Evolutionary conservation across 2,797 vertebrate species (phyloP).

Genomic region (Gobionotothen gibberifrons): DNA sequence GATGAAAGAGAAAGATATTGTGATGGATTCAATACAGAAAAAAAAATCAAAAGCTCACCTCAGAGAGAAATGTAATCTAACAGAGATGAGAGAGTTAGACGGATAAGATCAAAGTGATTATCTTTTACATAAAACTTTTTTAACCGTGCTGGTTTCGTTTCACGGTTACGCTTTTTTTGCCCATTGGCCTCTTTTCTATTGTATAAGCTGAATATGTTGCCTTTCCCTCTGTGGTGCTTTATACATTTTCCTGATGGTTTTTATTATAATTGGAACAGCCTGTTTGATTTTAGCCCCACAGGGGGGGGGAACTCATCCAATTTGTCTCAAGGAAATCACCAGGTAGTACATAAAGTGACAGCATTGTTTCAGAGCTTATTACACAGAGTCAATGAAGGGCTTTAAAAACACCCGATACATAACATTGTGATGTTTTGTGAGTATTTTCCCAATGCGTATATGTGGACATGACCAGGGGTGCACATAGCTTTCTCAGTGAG

Average conservation of each 20-base stretch:
- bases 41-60: conserved; percentile 40
- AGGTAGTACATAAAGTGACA: conserved; percentile 44
- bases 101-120: conserved; percentile 47
- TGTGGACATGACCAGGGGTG: neutral
- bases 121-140: conserved; percentile 48
- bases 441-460: neutral
- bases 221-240: conserved; percentile 36
- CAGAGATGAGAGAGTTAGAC: conserved; percentile 49
- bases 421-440: neutral
- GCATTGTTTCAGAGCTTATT: conserved; percentile 38
- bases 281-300: conserved; percentile 55
- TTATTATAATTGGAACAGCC: conserved; percentile 58
- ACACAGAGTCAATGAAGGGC: conserved; percentile 23
- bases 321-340: conserved; percentile 50
- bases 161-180: conserved; percentile 22
- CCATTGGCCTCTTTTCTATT: conserved; percentile 12
- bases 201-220: conserved; percentile 30
- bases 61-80: conserved; percentile 46
- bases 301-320: conserved; percentile 45
- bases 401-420: conserved; percentile 22
- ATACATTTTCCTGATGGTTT: conserved; percentile 51
- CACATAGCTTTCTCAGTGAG: too few species aligned
- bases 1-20: conserved; percentile 60
- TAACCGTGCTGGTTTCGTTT: conserved; percentile 24
- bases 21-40: conserved; percentile 29